Evolutionary conservation across 2,888 invertebrate genomes (phyloP).

Genomic region (Pharmacophagus antenor): DNA sequence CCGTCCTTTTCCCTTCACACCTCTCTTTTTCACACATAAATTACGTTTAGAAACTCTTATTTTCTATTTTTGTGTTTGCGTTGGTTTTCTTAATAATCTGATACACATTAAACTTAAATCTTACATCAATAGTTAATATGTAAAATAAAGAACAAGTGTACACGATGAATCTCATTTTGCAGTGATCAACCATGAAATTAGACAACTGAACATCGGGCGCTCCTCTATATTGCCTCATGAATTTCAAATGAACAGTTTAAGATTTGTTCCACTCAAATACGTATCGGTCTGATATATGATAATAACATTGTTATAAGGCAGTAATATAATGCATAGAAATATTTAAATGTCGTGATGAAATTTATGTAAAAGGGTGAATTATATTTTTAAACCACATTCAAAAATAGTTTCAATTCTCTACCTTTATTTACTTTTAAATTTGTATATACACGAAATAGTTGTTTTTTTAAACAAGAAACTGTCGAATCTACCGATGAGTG

Average conservation of each 20-base stretch:
- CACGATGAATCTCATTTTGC: constrained; percentile 1
- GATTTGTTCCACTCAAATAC: not conserved
- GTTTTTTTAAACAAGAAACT: too few relatives aligned
- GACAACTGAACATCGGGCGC: not conserved
- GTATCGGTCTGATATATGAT: not conserved
- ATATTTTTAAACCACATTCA: not conserved
- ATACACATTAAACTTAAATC: too few relatives aligned
- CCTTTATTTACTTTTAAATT: too few relatives aligned
- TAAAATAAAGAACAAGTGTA: not conserved
- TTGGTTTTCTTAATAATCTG: not conserved
- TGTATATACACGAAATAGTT: too few relatives aligned
- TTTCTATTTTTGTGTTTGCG: too few relatives aligned
- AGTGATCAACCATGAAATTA: constrained; percentile 11
- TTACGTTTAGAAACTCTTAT: too few relatives aligned
- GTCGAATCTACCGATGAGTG: too few relatives aligned
- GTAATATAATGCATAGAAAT: not conserved
- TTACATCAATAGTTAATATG: not conserved
- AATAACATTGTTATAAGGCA: not conserved
- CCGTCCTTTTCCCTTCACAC: too few relatives aligned
- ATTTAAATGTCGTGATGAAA: too few relatives aligned
- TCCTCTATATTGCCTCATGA: not conserved
- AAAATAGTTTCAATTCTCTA: too few relatives aligned
- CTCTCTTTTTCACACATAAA: too few relatives aligned
- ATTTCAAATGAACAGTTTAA: constrained; percentile 1
- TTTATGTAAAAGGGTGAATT: too few relatives aligned